Evolutionary conservation across 2,888 invertebrate species (phyloP).

Genomic region (Neoaliturus tenellus): DNA sequence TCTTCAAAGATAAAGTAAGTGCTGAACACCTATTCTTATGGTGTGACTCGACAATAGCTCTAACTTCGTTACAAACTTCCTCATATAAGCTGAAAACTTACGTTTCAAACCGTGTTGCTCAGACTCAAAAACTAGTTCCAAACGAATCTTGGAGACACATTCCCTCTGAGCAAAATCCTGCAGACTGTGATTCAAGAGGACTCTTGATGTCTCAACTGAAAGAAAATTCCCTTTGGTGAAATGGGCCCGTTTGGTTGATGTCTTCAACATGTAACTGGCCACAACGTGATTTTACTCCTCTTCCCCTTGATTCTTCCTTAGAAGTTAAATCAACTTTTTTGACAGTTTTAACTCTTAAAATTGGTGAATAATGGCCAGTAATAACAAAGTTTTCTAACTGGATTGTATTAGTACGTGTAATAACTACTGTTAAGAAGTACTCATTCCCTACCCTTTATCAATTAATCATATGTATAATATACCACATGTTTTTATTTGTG

Average conservation of each 20-base stretch:
- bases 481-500: no score
- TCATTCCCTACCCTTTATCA: background rate
- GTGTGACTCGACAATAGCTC: background rate
- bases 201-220: background rate
- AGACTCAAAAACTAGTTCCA: conserved; percentile 3
- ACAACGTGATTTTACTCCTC: background rate
- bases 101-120: background rate
- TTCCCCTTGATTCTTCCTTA: background rate
- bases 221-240: background rate
- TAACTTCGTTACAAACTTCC: background rate
- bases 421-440: no score
- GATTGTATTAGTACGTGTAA: no score
- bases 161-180: background rate
- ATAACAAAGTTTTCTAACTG: background rate
- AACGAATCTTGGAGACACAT: background rate
- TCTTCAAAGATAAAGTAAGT: background rate
- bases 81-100: background rate
- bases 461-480: background rate
- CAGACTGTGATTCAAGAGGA: background rate
- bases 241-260: background rate
- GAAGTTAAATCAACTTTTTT: background rate
- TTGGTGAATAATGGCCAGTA: background rate
- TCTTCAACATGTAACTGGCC: background rate
- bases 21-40: background rate
- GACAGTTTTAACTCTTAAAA: background rate